Evolutionary conservation across 1,140 invertebrate species (phyloP), one percentile per base, ranked within the genome.

Genomic region (Drosophila neocordata): DNA sequence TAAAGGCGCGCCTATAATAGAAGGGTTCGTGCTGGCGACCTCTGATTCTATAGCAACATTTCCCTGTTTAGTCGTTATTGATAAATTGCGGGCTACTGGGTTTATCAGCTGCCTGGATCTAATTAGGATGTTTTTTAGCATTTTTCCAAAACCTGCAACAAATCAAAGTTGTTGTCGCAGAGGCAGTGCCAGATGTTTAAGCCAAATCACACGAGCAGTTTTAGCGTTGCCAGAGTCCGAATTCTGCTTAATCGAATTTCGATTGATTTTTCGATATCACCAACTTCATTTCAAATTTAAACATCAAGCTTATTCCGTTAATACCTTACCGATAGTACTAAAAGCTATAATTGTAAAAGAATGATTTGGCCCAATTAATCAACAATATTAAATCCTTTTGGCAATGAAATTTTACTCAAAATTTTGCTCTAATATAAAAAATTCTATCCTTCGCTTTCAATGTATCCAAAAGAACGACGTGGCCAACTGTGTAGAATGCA

Each of bases 61-160:
- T 5, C 27, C 37, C 11, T 57, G 24, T 8, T n/a, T 63, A 20
- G 20, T 44, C 24, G 35, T 83, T 11, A 48, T 53, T 4, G 69
- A 57, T 6, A 90, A 68, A 41, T 65, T 73, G 2, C 89, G 82
- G 2, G 77, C 57, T 5, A 67, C 56, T 4, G 89, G 89, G 59
- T 67, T 66, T 1, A 89, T 41, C 53, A 89, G 63, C 51, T 76
- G 69, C 59, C 76, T 65, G 2, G 89, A 74, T 81, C 84, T 89
- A 69, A 62, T 89, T 77, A 91, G 76, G 41, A 91, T 64, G 57
- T 69, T 91, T 63, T 84, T 76, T 37, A 91, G 84, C 89, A 91
- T 91, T 77, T 74, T 90, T 35, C 22, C 34, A 34, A 35, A 53
- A 41, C 48, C 18, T 31, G 56, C 64, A 34, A n/a, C 18, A 13